A percentile compares a stretch with the other conserved stretches of the same genome.
phyloP scores from a whole-genome alignment of 2,113 vertebrate genomes.

The Toxotes chatareus region DNA sequence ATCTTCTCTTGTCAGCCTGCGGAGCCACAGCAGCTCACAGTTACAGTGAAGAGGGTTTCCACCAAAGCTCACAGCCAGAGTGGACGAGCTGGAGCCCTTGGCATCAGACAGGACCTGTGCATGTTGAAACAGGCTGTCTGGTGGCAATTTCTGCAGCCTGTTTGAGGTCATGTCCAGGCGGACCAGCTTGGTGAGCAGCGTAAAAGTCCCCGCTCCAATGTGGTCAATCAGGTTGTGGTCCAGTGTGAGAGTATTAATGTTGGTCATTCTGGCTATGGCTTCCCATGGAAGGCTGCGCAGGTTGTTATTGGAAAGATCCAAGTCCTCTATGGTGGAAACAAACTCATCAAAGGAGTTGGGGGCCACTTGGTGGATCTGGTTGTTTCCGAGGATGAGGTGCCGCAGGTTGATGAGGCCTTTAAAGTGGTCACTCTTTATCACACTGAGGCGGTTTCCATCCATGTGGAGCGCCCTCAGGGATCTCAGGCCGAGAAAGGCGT shows the following conservation, averaged over 20 bases:
- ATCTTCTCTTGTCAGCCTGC: slow-evolving; percentile 89
- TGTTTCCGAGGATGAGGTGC: slow-evolving; percentile 95
- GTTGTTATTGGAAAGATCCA: slow-evolving; percentile 96
- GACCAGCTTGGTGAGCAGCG: slow-evolving; percentile 90
- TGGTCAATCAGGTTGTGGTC: slow-evolving; percentile 96
- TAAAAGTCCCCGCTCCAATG: slow-evolving; percentile 90
- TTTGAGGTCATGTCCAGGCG: slow-evolving; percentile 95
- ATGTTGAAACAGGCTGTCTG: slow-evolving; percentile 88
- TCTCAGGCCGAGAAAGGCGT: slow-evolving; percentile 89
- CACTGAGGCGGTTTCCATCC: slow-evolving; percentile 91
- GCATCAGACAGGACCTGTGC: slow-evolving; percentile 85
- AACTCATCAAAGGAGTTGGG: slow-evolving; percentile 90
- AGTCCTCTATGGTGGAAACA: slow-evolving; percentile 92
- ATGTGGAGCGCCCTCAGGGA: slow-evolving; percentile 93
- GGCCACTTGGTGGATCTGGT: slow-evolving; percentile 92
- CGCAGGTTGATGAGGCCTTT: slow-evolving; percentile 91
- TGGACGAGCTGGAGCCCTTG: slow-evolving; percentile 84
- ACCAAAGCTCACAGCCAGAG: slow-evolving; percentile 90
- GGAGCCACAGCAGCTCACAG: slow-evolving; percentile 94
- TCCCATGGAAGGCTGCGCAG: slow-evolving; percentile 92
- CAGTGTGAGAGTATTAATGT: slow-evolving; percentile 91
- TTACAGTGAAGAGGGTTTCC: slow-evolving; percentile 96
- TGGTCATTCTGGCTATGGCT: slow-evolving; percentile 92
- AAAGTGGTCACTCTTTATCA: slow-evolving; percentile 89
- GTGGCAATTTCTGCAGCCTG: slow-evolving; percentile 92